Evolutionary conservation across 2,113 vertebrate species (phyloP).

Genomic region (Syrmaticus mikado): DNA sequence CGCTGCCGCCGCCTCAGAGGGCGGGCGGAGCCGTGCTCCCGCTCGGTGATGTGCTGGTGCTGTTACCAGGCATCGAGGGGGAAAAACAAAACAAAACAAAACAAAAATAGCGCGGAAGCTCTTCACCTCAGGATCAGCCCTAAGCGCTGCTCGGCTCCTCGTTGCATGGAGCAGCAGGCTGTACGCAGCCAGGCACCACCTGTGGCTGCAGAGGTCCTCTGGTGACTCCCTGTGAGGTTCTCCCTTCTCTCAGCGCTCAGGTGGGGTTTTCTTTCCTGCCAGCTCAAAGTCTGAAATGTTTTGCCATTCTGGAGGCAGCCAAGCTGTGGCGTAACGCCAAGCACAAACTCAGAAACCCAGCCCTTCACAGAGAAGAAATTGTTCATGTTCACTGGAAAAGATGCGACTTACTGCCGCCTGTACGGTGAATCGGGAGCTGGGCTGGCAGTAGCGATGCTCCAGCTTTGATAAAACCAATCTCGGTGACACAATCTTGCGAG

Average conservation of each 20-base stretch:
- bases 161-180: not conserved
- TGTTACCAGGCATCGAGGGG: not conserved
- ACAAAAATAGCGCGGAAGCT: not conserved
- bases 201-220: not conserved
- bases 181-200: not conserved
- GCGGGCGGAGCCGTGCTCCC: too few species aligned
- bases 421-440: not conserved
- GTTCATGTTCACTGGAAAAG: not conserved
- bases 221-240: not conserved
- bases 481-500: not conserved
- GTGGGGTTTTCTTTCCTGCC: not conserved
- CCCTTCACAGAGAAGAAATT: fast-evolving
- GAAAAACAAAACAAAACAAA: not conserved
- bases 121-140: not conserved
- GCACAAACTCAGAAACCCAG: not conserved
- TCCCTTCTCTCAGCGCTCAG: not conserved
- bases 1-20: not conserved
- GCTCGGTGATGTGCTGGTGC: not conserved
- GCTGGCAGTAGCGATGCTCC: not conserved
- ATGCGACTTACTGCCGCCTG: not conserved
- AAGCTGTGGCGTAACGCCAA: not conserved
- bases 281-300: not conserved
- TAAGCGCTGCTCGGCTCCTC: not conserved
- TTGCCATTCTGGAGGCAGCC: not conserved
- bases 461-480: not conserved